These are phyloP conservation scores for Anthopleura xanthogrammica DNA, from an alignment of 92 coral and sea anemone species.

Conservation along the genomic window DNA sequence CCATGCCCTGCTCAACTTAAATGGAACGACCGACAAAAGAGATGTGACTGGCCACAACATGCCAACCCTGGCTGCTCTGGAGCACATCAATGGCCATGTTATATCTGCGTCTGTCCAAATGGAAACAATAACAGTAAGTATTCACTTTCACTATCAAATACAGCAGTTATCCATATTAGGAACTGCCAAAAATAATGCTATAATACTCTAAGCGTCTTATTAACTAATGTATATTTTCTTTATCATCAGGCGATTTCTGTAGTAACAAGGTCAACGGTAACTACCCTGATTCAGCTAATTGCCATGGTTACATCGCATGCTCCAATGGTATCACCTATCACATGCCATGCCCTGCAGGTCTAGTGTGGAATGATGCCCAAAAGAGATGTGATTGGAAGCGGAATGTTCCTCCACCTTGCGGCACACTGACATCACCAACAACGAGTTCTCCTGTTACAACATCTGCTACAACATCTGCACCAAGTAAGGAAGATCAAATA, in stretches of 20 bases:
- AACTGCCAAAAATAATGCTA: too few species aligned
- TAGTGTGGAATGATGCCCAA: constrained; percentile 16
- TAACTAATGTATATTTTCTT: not conserved
- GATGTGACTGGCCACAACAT: constrained; percentile 47
- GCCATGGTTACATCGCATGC: constrained; percentile 46
- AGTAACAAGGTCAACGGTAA: constrained; percentile 9
- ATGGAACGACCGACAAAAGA: constrained; percentile 25
- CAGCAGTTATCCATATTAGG: too few species aligned
- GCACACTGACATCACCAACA: not conserved
- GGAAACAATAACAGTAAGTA: not conserved
- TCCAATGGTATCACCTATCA: constrained; percentile 28
- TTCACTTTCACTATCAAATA: too few species aligned
- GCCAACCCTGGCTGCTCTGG: constrained; percentile 15
- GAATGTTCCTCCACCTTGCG: constrained; percentile 14
- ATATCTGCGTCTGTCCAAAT: too few species aligned
- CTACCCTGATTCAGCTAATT: constrained; percentile 44
- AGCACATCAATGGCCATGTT: too few species aligned
- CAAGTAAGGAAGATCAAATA: too few species aligned
- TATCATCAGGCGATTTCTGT: not conserved
- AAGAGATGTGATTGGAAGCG: constrained; percentile 48
- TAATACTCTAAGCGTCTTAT: too few species aligned
- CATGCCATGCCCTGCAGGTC: constrained; percentile 34
- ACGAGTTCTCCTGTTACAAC: not conserved
- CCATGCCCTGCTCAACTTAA: constrained; percentile 30
- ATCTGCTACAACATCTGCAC: not conserved